Evolutionary conservation across 2,113 vertebrate species (phyloP).

Genomic region (Castor canadensis): DNA sequence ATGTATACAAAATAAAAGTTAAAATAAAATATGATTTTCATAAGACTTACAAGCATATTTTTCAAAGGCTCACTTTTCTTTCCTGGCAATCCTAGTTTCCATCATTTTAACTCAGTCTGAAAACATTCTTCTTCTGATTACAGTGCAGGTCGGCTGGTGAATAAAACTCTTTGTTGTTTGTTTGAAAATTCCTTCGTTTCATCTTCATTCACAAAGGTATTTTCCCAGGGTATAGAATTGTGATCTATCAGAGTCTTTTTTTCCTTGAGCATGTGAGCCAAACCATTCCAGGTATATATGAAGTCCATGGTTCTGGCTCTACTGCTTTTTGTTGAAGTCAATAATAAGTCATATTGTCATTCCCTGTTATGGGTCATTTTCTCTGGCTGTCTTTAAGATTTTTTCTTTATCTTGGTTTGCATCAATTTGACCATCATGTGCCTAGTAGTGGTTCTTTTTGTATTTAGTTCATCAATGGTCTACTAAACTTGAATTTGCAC

Average conservation of each 20-base stretch:
- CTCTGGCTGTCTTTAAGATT: neutral
- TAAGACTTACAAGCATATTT: neutral
- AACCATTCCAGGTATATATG: neutral
- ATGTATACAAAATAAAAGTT: neutral
- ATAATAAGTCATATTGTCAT: too few relatives aligned
- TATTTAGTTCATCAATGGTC: neutral
- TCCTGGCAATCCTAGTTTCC: neutral
- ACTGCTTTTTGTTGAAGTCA: rapidly evolving
- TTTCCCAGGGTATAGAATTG: neutral
- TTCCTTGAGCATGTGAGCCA: neutral
- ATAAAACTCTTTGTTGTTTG: too few relatives aligned
- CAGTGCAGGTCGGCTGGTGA: neutral
- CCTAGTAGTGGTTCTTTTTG: neutral
- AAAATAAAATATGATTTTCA: neutral
- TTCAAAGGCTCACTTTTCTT: neutral
- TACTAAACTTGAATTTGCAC: neutral
- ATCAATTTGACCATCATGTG: neutral
- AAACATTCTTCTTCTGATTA: too few relatives aligned
- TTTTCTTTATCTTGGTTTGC: neutral
- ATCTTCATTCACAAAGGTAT: neutral
- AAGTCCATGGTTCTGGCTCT: neutral
- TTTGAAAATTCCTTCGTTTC: neutral
- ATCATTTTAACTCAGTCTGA: neutral
- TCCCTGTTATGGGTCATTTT: neutral
- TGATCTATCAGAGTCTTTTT: too few relatives aligned